Base-by-base conservation (phyloP, 2,888 invertebrate species). In the Harmothoe impar region DNA sequence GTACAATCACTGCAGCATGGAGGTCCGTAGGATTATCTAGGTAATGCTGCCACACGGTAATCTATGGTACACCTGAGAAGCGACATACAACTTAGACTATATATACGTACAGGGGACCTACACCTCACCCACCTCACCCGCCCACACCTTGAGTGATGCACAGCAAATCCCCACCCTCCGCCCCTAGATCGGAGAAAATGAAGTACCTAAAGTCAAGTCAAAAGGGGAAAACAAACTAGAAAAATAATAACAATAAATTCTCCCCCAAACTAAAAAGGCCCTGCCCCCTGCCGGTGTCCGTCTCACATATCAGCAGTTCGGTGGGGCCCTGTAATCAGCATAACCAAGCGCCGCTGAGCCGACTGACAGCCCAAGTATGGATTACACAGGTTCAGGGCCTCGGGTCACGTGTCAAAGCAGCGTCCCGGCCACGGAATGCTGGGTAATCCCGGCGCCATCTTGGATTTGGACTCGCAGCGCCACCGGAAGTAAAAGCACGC, bases 371-470 rank as follows among this genome's bases (percentile, higher is more conserved):
- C 72, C 29, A 25, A 72, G 72, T 72, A 72, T 72, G 72, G 72
- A 72, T 72, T 72, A 72, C 72, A 72, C 72, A 72, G 72, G 72
- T 72, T 72, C 72, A 29, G 72, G 72, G 72, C 72, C 72, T 25
- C 72, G 72, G 72, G 72, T 72, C 72, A 72, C 72, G 20, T 25
- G 29, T 72, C 72, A 72, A 72, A 72, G 72, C 62, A 3, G n/a
- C 29, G 72, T 29, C 72, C 72, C 29, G 29, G 29, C n/a, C 29
- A 25, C n/a, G 72, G 81, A 33, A 81, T 17, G 33, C 33, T 43
- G 81, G 81, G 81, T 81, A 81, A 81, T 81, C 81, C 43, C 35
- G 33, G 35, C 20, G 81, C 81, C 81, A 81, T 81, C 81, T 81
- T 81, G 33, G 81, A 81, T 81, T 33, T 81, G 33, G 81, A 81